Evolutionary conservation across 2,113 vertebrate species (phyloP).

Genomic region (Toxotes chatareus): DNA sequence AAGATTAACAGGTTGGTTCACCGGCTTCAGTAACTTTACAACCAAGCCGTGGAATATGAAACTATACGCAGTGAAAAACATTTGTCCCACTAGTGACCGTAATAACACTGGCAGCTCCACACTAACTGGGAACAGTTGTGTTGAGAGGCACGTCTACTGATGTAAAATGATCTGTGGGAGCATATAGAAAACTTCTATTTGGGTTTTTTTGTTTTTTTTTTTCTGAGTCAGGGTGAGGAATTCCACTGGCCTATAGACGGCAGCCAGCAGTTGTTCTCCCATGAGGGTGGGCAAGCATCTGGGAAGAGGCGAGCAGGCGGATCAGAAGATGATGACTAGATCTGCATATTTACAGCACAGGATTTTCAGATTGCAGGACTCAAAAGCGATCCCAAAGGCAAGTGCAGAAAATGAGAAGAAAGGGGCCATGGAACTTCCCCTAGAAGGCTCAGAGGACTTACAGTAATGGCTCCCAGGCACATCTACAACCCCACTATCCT

Average conservation of each 20-base stretch:
- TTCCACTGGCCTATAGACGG: constrained; percentile 68
- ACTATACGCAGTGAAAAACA: constrained; percentile 68
- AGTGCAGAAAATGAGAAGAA: constrained; percentile 35
- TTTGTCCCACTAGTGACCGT: constrained; percentile 65
- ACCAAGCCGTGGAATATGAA: constrained; percentile 40
- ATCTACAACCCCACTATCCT: constrained; percentile 52
- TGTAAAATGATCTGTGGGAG: constrained; percentile 81
- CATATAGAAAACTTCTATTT: constrained; percentile 76
- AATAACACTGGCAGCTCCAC: constrained; percentile 73
- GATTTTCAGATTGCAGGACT: constrained; percentile 58
- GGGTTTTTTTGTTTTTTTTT: constrained; percentile 13
- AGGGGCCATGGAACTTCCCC: constrained; percentile 37
- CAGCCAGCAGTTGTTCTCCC: constrained; percentile 81
- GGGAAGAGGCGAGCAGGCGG: constrained; percentile 52
- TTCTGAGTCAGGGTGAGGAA: constrained; percentile 67
- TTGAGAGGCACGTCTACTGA: constrained; percentile 68
- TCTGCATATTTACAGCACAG: constrained; percentile 63
- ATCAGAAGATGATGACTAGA: constrained; percentile 53
- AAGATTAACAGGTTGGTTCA: constrained; percentile 35
- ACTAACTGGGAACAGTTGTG: constrained; percentile 80
- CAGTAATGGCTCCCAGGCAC: constrained; percentile 62
- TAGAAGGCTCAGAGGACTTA: constrained; percentile 61
- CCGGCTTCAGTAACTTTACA: constrained; percentile 50
- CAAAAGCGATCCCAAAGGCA: constrained; percentile 55
- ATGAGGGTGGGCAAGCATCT: constrained; percentile 67